Conservation (phyloP, 2,888 invertebrate genomes). For the Drosophila mimica region DNA sequence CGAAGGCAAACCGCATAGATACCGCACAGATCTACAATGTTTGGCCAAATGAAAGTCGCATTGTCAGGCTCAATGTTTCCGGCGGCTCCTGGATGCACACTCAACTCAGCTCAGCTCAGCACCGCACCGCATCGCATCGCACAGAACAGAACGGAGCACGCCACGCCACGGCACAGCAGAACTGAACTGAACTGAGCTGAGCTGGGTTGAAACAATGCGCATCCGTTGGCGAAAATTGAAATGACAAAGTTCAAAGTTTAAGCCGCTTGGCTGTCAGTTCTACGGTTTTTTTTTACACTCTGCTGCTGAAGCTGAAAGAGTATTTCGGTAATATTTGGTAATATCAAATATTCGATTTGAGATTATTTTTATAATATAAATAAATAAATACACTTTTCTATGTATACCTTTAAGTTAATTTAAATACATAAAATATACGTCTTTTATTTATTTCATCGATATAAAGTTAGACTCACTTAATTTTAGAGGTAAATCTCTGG, state of each 20-base stretch:
- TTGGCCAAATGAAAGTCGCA: constrained; percentile 75
- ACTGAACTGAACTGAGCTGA: not conserved
- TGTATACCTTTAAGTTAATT: not conserved
- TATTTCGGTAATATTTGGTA: not conserved
- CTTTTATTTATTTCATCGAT: not conserved
- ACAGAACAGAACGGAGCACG: not conserved
- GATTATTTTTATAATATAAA: too few species aligned
- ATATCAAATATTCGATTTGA: not conserved
- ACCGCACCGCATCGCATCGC: constrained; percentile 6
- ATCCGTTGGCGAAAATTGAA: constrained; percentile 83
- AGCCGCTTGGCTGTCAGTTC: constrained; percentile 83
- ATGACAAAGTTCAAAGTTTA: constrained; percentile 85
- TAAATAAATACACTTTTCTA: not conserved
- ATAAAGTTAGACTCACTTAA: not conserved
- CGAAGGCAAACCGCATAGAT: constrained; percentile 28
- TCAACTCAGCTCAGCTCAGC: constrained; percentile 7
- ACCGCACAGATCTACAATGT: constrained; percentile 37
- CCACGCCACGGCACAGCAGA: constrained; percentile 24
- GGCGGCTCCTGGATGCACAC: constrained; percentile 63
- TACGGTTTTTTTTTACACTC: constrained; percentile 13
- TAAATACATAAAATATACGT: too few species aligned
- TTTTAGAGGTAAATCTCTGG: not conserved
- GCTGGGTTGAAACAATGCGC: constrained; percentile 77
- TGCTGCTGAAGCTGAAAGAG: not conserved
- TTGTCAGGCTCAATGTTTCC: constrained; percentile 82